Evolutionary conservation across 2,888 invertebrate species (phyloP).

Genomic region (Phorcus lineatus): DNA sequence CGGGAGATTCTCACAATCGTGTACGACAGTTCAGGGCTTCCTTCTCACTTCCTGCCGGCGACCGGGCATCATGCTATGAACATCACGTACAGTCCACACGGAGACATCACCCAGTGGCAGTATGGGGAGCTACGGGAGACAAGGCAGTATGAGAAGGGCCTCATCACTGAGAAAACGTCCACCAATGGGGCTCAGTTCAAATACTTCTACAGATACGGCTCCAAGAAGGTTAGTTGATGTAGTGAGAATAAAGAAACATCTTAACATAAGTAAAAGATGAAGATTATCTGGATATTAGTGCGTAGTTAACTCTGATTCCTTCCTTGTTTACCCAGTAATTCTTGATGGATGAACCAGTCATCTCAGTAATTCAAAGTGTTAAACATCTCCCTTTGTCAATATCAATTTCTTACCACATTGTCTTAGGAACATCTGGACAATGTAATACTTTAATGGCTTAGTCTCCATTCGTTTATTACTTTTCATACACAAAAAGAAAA

Average conservation of each 20-base stretch:
- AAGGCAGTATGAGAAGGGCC: slow-evolving; percentile 88
- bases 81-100: slow-evolving; percentile 90
- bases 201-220: slow-evolving; percentile 91
- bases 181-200: slow-evolving; percentile 90
- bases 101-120: slow-evolving; percentile 92
- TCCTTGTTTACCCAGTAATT: too few relatives aligned
- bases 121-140: slow-evolving; percentile 93
- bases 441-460: background rate
- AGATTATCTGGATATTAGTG: too few relatives aligned
- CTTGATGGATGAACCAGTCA: too few relatives aligned
- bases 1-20: slow-evolving; percentile 89
- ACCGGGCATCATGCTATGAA: slow-evolving; percentile 79
- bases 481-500: too few relatives aligned
- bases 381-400: too few relatives aligned
- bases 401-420: too few relatives aligned
- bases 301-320: background rate
- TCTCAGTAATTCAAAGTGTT: too few relatives aligned
- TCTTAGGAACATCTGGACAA: too few relatives aligned
- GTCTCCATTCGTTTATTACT: too few relatives aligned
- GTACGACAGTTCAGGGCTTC: slow-evolving; percentile 92
- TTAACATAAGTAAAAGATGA: too few relatives aligned
- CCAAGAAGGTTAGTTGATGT: slow-evolving; percentile 77
- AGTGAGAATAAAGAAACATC: background rate
- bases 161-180: slow-evolving; percentile 90
- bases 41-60: slow-evolving; percentile 78